Conservation (phyloP, 1,140 invertebrate genomes). For the Drosophila pectinifera region DNA sequence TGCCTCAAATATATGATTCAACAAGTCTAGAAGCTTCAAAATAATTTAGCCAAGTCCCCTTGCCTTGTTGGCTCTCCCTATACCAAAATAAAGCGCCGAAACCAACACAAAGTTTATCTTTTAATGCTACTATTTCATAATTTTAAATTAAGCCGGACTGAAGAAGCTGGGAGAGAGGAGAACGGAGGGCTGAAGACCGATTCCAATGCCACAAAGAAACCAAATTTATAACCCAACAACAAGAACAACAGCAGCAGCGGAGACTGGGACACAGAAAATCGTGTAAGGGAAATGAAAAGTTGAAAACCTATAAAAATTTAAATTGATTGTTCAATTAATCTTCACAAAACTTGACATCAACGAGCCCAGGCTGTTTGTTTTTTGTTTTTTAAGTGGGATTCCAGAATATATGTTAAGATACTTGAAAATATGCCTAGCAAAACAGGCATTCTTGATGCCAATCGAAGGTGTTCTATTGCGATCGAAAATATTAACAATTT, state of each 20-base stretch:
- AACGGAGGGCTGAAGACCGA: conserved; percentile 41
- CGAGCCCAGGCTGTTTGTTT: conserved; percentile 24
- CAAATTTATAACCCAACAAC: conserved; percentile 73
- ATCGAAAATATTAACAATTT: conserved; percentile 22
- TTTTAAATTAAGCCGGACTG: conserved; percentile 58
- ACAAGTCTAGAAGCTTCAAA: background rate
- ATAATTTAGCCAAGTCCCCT: background rate
- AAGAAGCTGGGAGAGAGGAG: background rate
- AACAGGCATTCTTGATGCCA: background rate
- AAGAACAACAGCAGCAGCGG: conserved; percentile 57
- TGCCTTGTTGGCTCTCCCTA: background rate
- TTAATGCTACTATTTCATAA: conserved; percentile 74
- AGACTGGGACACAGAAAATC: conserved; percentile 46
- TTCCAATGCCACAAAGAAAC: conserved; percentile 64
- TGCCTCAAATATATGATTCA: background rate
- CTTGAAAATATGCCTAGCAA: conserved; percentile 1
- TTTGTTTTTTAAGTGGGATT: background rate
- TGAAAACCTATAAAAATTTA: conserved; percentile 84
- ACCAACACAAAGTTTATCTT: conserved; percentile 59
- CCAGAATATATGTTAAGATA: background rate
- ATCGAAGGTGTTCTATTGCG: conserved; percentile 8
- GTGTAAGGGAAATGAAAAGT: conserved; percentile 80
- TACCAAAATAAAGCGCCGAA: conserved; percentile 34
- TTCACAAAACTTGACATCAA: conserved; percentile 80
- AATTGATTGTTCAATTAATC: conserved; percentile 85